Evolutionary conservation across 1,140 invertebrate genomes (phyloP).

Genomic region (Cotesia vestalis): DNA sequence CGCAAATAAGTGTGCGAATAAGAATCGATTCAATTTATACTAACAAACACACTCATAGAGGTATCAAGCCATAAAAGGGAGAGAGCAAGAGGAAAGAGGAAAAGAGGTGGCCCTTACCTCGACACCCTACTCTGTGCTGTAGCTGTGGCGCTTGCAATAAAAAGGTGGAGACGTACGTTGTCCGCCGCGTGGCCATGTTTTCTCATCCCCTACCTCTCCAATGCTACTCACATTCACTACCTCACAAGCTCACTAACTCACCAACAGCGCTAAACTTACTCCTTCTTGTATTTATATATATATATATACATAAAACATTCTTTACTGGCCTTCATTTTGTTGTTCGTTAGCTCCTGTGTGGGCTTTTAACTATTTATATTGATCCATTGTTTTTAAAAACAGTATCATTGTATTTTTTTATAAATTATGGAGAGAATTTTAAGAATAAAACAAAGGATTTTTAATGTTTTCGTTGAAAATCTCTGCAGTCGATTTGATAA

Average conservation of each 20-base stretch:
- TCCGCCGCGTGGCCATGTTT: constrained; percentile 56
- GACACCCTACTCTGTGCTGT: constrained; percentile 47
- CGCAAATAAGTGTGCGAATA: constrained; percentile 33
- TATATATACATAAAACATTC: not conserved
- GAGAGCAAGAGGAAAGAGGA: no score
- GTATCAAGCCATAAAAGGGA: not conserved
- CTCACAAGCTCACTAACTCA: constrained; percentile 36
- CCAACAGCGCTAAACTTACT: constrained; percentile 3
- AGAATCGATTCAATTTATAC: not conserved
- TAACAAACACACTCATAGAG: not conserved
- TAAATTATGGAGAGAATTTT: no score
- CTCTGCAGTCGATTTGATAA: no score
- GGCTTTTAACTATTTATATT: no score
- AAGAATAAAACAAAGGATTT: no score
- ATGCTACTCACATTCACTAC: constrained; percentile 38
- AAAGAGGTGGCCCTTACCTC: constrained; percentile 3
- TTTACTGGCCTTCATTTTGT: not conserved
- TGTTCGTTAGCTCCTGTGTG: not conserved
- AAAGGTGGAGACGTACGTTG: constrained; percentile 61
- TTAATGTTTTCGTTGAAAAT: no score
- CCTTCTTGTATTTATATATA: constrained; percentile 28
- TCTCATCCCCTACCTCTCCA: constrained; percentile 50
- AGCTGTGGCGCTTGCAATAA: constrained; percentile 62
- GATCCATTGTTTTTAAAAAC: no score
- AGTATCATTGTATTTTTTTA: no score